Base-by-base conservation (phyloP, 2,797 vertebrate genomes). In the Gallinago nigripennis region DNA sequence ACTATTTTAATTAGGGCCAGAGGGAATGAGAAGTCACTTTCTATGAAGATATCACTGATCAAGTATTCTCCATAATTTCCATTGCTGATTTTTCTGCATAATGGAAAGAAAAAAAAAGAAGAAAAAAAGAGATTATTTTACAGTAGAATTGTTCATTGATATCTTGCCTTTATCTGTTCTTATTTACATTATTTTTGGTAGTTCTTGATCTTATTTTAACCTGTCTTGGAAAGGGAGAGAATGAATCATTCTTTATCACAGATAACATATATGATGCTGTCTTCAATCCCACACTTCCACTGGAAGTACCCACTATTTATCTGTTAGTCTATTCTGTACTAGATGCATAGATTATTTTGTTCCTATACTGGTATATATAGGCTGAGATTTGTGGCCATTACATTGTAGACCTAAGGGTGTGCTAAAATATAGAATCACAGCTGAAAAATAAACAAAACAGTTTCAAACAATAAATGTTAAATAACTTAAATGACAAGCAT, bases 391-490 rank as follows among this genome's bases (percentile, higher is more conserved):
- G 48, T 17, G 5, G 15, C 5, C 13, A 65, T 72, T 61, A 11
- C 50, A 27, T 6, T 58, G 11, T n/a, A 6, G 1, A 69, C 21
- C 5, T 45, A 39, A 69, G 17, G 5, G 20, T 8, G 2, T 2
- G 2, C 7, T 63, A 57, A 93, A 88, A 71, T 48, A 45, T 18
- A 28, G n/a, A 43, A 37, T 50, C 16, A 45, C 7, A 46, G 41
- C 15, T 48, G 37, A 82, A 76, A 80, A 54, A 45, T 6, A 27
- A 82, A 39, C 0, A 27, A 45, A 5, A 20, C 4, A 25, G 1
- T 56, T 95, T 84, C 7, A 35, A 35, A 45, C 2, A 70, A 69
- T 16, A 56, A 50, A 30, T 77, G 56, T 53, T 33, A 20, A 65
- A 87, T 79, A 39, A 4, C 2, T 9, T 27, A 28, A 45, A 7